Conservation (phyloP, 1,140 invertebrate species). For the Samia ricini region DNA sequence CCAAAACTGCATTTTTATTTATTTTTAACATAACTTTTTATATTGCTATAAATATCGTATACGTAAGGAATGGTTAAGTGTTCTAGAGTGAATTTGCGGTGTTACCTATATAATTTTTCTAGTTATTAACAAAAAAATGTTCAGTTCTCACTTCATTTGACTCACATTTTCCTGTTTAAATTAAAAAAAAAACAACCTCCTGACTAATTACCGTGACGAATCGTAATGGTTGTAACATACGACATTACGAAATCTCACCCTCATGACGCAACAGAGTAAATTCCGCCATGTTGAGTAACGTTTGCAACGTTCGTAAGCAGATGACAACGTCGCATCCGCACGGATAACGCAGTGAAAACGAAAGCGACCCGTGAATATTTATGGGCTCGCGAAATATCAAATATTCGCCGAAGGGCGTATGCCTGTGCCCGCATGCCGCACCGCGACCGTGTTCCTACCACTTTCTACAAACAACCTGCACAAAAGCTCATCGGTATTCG, state of each 20-base stretch:
- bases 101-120: too few relatives aligned
- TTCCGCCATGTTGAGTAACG: slow-evolving; percentile 58
- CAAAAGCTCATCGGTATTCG: slow-evolving; percentile 73
- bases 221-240: slow-evolving; percentile 25
- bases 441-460: slow-evolving; percentile 21
- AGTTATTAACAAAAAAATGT: too few relatives aligned
- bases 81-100: too few relatives aligned
- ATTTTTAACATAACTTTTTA: too few relatives aligned
- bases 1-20: too few relatives aligned
- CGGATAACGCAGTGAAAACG: slow-evolving; percentile 65
- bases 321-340: slow-evolving; percentile 32
- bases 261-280: slow-evolving; percentile 40
- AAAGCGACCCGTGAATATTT: slow-evolving; percentile 68
- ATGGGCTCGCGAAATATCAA: slow-evolving; percentile 66
- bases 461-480: slow-evolving; percentile 64
- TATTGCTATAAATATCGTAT: too few relatives aligned
- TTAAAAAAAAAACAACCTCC: neutral
- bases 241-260: slow-evolving; percentile 43
- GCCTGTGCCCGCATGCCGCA: slow-evolving; percentile 55
- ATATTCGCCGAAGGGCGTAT: slow-evolving; percentile 71
- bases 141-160: neutral
- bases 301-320: slow-evolving; percentile 44
- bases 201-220: neutral
- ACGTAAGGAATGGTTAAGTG: too few relatives aligned
- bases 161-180: neutral